A percentile compares a stretch with the other conserved stretches of the same genome.
phyloP scores from a whole-genome alignment of 1,140 invertebrate genomes.

The Drosophila melanica region DNA sequence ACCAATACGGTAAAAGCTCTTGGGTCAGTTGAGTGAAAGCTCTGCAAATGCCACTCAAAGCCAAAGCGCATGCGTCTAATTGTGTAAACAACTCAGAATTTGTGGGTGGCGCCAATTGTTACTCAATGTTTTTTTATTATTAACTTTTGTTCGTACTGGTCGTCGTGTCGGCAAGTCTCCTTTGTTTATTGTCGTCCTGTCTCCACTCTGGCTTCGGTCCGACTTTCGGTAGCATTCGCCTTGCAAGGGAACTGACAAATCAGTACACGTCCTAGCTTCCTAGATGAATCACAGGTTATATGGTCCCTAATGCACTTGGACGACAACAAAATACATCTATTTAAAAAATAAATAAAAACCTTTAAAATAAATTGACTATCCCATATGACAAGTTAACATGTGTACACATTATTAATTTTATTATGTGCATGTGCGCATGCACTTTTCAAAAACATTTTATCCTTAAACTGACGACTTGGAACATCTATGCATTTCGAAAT shows the following conservation, averaged over 20 bases:
- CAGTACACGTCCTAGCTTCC: constrained; percentile 10
- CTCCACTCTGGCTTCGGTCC: constrained; percentile 15
- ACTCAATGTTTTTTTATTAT: constrained; percentile 43
- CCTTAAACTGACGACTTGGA: not conserved
- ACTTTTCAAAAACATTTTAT: not conserved
- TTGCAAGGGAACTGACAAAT: constrained; percentile 23
- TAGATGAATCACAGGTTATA: constrained; percentile 2
- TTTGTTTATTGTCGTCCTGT: constrained; percentile 4
- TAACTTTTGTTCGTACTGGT: constrained; percentile 27
- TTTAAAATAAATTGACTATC: no score
- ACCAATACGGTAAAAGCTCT: constrained; percentile 49
- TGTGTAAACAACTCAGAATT: constrained; percentile 35
- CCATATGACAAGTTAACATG: no score
- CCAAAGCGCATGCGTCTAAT: constrained; percentile 42
- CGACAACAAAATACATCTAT: no score
- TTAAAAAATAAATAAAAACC: no score
- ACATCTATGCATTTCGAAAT: not conserved
- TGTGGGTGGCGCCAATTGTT: constrained; percentile 72
- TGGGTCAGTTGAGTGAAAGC: constrained; percentile 57
- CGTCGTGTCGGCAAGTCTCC: constrained; percentile 16
- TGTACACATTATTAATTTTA: no score
- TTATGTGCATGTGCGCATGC: no score
- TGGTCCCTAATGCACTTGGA: not conserved
- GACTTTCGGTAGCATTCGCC: constrained; percentile 9
- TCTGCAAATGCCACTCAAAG: constrained; percentile 18